Base-by-base conservation (phyloP, 2,797 vertebrate species). In the Xiphophorus birchmanni region DNA sequence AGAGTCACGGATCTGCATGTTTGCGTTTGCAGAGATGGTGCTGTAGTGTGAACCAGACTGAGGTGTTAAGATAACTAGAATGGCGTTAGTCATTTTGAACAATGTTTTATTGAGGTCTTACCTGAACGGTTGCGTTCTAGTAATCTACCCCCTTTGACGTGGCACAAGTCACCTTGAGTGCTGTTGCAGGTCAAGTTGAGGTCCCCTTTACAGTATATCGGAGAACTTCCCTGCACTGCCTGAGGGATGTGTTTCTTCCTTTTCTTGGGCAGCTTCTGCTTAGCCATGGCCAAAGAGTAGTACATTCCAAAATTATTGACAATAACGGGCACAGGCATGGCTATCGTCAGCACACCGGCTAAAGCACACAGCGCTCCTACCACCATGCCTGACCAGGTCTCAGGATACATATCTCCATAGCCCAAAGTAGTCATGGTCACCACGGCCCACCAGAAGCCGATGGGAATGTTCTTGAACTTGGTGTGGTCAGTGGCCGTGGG, bases 271-370 rank as follows among this genome's bases (percentile, higher is more conserved):
- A 99, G 96, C 92, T 99, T 99, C 95, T 99, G 98, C 93, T 99
- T 99, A 82, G 98, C 98, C 98, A 99, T 99, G 79, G 98, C 98
- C 93, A 99, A 94, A 4, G 98, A 99, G 93, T 99, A 99, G 95
- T 99, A 99, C 98, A 99, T 99, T 91, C 98, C 98, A 94, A 99
- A 99, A 95, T 99, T 99, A 95, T 99, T 99, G 89, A 99, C 98
- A 65, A 99, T 99, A 84, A 99, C 98, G 26, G 98, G 98, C 84
- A 99, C 98, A 0, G 98, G 98, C 98, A 99, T 99, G 90, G 98
- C 98, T 93, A 99, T 99, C n/a, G 98, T 99, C 83, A 99, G 95
- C 81, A 99, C 98, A 2, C 98, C 98, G 0, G 98, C 97, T 89
- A 99, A 93, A 0, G 98, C 98, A n/a, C 98, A 99, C n/a, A 99